These are phyloP conservation scores for Camponotus fellah DNA, from an alignment of 2,888 invertebrate genomes.

Conservation along the genomic window DNA sequence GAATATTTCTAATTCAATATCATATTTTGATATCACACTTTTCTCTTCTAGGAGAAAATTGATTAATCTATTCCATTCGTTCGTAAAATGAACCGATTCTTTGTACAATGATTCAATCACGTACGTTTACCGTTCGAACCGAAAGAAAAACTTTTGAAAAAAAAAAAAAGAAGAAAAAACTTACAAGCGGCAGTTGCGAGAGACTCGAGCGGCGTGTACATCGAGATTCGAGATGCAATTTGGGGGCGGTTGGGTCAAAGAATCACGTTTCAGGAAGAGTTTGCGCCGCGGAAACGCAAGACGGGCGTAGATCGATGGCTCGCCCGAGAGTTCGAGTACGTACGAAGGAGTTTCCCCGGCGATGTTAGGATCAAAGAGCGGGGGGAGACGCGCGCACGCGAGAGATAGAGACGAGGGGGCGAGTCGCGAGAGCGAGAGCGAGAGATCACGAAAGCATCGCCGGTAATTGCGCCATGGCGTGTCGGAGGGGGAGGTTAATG, in stretches of 20 bases:
- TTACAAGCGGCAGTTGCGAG: neutral
- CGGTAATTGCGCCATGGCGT: conserved; percentile 83
- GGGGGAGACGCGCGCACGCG: conserved; percentile 27
- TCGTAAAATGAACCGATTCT: neutral
- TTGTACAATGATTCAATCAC: conserved; percentile 24
- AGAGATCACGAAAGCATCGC: conserved; percentile 79
- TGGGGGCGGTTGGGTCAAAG: conserved; percentile 41
- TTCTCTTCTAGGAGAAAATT: neutral
- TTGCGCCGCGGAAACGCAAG: conserved; percentile 51
- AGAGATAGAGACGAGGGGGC: conserved; percentile 5
- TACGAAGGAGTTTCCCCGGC: conserved; percentile 41
- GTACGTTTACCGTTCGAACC: conserved; percentile 15
- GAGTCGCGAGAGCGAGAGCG: conserved; percentile 56
- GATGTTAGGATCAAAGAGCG: conserved; percentile 26
- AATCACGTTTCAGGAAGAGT: conserved; percentile 57
- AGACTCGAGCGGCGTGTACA: conserved; percentile 31
- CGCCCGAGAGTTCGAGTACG: conserved; percentile 46
- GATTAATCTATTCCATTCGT: neutral
- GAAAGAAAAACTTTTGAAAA: neutral
- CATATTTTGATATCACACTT: neutral
- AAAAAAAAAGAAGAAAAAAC: neutral
- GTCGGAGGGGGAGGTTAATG: conserved; percentile 80
- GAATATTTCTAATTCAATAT: neutral
- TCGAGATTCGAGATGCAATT: conserved; percentile 46
- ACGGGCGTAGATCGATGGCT: conserved; percentile 56